These are phyloP conservation scores for Diachrysia chrysitis DNA, from an alignment of 2,888 invertebrate species.

Conservation along the genomic window DNA sequence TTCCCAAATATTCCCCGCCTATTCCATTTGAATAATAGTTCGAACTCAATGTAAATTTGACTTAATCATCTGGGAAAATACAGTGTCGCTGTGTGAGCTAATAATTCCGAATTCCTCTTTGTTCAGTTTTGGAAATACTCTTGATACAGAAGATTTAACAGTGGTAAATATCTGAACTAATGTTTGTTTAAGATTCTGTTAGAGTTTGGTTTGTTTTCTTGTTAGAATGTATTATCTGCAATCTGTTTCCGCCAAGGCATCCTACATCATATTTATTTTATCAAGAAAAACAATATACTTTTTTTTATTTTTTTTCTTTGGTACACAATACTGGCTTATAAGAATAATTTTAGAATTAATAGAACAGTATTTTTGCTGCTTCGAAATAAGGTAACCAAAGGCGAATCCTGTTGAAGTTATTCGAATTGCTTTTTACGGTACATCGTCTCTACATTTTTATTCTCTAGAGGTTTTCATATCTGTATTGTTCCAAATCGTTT, in stretches of 20 bases:
- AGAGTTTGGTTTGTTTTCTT: too few relatives aligned
- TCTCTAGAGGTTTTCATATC: constrained; percentile 14
- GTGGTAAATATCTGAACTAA: not conserved
- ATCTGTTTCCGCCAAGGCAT: too few relatives aligned
- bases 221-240: too few relatives aligned
- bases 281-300: too few relatives aligned
- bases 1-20: constrained; percentile 31
- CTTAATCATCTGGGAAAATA: constrained; percentile 47
- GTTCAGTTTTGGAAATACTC: not conserved
- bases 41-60: constrained; percentile 45
- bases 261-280: too few relatives aligned
- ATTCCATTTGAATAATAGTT: constrained; percentile 53
- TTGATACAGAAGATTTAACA: not conserved
- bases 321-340: too few relatives aligned
- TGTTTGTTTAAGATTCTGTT: not conserved
- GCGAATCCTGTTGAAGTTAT: constrained; percentile 26
- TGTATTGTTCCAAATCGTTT: not conserved
- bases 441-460: constrained; percentile 24
- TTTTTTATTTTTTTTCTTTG: too few relatives aligned
- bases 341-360: too few relatives aligned
- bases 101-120: constrained; percentile 22
- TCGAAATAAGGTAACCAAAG: constrained; percentile 24
- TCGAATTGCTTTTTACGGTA: constrained; percentile 35
- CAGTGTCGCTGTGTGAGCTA: constrained; percentile 19
- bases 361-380: too few relatives aligned